These are phyloP conservation scores for Gymnodraco acuticeps DNA, from an alignment of 2,797 vertebrate species.

Conservation along the genomic window DNA sequence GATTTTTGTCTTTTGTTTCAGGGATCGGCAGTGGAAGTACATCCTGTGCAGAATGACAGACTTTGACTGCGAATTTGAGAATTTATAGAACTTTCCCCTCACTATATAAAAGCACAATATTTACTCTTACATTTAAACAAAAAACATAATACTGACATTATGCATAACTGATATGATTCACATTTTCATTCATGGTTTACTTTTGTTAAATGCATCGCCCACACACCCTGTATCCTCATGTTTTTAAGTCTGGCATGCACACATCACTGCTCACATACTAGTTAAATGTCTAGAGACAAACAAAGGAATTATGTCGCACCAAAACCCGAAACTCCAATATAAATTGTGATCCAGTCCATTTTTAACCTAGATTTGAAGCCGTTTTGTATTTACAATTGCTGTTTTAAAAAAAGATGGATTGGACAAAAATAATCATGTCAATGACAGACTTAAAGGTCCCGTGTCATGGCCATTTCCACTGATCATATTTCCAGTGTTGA, in stretches of 20 bases:
- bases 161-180: slow-evolving; percentile 1
- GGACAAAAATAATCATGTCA: no score
- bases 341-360: no score
- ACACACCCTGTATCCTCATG: slow-evolving; percentile 25
- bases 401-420: no score
- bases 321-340: no score
- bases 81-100: slow-evolving; percentile 81
- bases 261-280: slow-evolving; percentile 18
- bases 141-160: slow-evolving; percentile 22
- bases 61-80: slow-evolving; percentile 94
- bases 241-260: slow-evolving; percentile 40
- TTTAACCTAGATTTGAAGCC: no score
- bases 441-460: no score
- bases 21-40: slow-evolving; percentile 99
- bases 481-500: no score
- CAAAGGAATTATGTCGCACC: no score
- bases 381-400: no score
- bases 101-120: slow-evolving; percentile 21
- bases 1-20: slow-evolving; percentile 75
- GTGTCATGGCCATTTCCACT: no score
- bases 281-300: slow-evolving; percentile 21
- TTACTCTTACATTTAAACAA: slow-evolving; percentile 40
- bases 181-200: slow-evolving; percentile 36
- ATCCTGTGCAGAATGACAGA: slow-evolving; percentile 97
- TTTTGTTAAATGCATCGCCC: slow-evolving; percentile 32